These are phyloP conservation scores for Cephus spinipes DNA, from an alignment of 2,888 invertebrate species.

Conservation along the genomic window DNA sequence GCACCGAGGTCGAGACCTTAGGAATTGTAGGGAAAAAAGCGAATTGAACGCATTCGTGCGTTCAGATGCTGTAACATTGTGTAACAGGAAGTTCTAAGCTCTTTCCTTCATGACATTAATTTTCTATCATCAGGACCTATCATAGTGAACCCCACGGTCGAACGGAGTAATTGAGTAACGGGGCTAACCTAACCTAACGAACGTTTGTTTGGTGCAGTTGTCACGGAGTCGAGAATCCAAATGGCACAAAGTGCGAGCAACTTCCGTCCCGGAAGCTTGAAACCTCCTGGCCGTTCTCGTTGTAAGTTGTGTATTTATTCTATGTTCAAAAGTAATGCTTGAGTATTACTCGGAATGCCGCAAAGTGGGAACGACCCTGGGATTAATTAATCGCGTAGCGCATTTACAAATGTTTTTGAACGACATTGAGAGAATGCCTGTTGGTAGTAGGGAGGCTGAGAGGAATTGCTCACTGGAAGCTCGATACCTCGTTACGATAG, in stretches of 20 bases:
- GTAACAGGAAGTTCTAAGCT: not conserved
- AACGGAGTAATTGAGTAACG: not conserved
- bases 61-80: not conserved
- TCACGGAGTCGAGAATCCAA: constrained; percentile 64
- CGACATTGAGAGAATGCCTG: not conserved
- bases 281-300: constrained; percentile 64
- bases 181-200: not conserved
- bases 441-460: not conserved
- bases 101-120: not conserved
- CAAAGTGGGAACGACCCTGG: not conserved
- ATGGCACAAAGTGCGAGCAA: constrained; percentile 63
- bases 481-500: not conserved
- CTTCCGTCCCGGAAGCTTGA: constrained; percentile 64
- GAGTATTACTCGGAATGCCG: not conserved
- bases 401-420: not conserved
- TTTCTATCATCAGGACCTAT: not conserved
- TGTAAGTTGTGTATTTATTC: constrained; percentile 50
- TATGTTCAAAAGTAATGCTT: not conserved
- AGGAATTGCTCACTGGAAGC: not conserved
- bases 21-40: not conserved
- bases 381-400: not conserved
- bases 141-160: not conserved
- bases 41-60: not conserved
- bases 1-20: not conserved
- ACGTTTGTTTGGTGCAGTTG: constrained; percentile 52